These are phyloP conservation scores for Halichondria panicea DNA, from an alignment of 37 sponge, comb jelly and placozoan species.

Conservation along the genomic window DNA sequence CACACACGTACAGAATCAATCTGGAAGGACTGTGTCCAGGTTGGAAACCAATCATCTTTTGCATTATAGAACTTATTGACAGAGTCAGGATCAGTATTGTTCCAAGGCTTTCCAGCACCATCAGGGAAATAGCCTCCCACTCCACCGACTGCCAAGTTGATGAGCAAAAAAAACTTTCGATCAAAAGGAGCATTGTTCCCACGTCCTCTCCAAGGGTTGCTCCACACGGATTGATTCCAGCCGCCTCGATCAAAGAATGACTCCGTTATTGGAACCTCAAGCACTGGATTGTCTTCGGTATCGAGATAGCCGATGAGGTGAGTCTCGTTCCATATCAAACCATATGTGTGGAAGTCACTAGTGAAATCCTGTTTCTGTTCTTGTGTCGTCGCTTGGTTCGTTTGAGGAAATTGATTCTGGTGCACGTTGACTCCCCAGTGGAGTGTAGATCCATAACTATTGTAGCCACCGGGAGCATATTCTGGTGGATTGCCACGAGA, in stretches of 20 bases:
- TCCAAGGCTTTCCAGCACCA: conserved; percentile 73
- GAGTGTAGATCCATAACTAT: conserved; percentile 66
- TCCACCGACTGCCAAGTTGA: conserved; percentile 78
- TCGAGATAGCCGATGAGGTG: conserved; percentile 79
- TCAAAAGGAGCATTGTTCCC: conserved; percentile 76
- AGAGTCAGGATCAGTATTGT: conserved; percentile 30
- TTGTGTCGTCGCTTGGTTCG: conserved; percentile 9
- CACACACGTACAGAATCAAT: conserved; percentile 75
- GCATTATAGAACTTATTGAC: conserved; percentile 64
- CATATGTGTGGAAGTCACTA: conserved; percentile 63
- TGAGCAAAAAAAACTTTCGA: conserved; percentile 51
- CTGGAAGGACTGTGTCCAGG: conserved; percentile 55
- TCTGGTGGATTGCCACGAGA: conserved; percentile 63
- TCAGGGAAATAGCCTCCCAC: conserved; percentile 73
- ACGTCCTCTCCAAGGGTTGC: conserved; percentile 60
- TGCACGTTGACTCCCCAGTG: conserved; percentile 53
- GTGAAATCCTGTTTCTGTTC: conserved; percentile 22
- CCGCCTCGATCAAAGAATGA: conserved; percentile 66
- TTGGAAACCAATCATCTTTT: conserved; percentile 48
- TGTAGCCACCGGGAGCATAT: conserved; percentile 63
- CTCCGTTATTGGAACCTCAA: conserved; percentile 41
- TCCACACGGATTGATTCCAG: conserved; percentile 27
- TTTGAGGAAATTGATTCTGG: conserved; percentile 23
- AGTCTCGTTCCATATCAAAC: conserved; percentile 77
- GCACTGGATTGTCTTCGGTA: conserved; percentile 43